A percentile compares a stretch with the other conserved stretches of the same genome.
Conservation (phyloP, 2,797 vertebrate genomes). For the Spea hammondii region DNA sequence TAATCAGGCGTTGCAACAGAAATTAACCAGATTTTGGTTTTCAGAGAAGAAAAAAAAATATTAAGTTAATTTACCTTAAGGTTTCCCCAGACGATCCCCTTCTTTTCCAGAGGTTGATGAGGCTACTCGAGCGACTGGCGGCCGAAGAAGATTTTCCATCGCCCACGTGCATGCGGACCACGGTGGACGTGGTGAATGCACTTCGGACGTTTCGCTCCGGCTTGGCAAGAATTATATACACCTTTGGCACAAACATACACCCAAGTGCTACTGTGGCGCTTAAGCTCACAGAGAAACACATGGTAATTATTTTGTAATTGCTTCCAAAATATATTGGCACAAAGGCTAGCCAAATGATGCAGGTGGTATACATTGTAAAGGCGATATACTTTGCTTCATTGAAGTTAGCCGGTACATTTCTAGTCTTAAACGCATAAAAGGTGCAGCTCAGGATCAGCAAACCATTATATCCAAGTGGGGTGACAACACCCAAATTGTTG, state of each 20-base stretch:
- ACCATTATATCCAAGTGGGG: conserved; percentile 94
- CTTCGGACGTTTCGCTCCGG: conserved; percentile 96
- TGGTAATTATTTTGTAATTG: conserved; percentile 99
- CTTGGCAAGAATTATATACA: conserved; percentile 98
- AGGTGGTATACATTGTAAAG: conserved; percentile 98
- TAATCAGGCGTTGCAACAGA: too few relatives aligned
- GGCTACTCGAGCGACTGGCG: conserved; percentile 91
- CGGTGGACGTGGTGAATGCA: conserved; percentile 94
- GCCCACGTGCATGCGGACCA: conserved; percentile 97
- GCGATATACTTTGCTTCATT: conserved; percentile 98
- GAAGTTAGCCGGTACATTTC: conserved; percentile 96
- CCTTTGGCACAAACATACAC: conserved; percentile 98
- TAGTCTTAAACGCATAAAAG: conserved; percentile 98
- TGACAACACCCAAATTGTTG: conserved; percentile 91
- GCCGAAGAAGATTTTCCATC: conserved; percentile 93
- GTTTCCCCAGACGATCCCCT: conserved; percentile 93
- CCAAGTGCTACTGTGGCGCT: conserved; percentile 94
- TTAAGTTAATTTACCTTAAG: conserved; percentile 75
- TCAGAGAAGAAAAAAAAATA: too few relatives aligned
- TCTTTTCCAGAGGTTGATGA: conserved; percentile 94
- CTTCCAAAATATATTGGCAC: conserved; percentile 99
- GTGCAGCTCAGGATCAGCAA: conserved; percentile 95
- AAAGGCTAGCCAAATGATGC: conserved; percentile 97
- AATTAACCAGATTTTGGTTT: too few relatives aligned
- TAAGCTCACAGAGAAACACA: conserved; percentile 97